Evolutionary conservation across 1,140 invertebrate genomes (phyloP).

Genomic region (Nephila pilipes): DNA sequence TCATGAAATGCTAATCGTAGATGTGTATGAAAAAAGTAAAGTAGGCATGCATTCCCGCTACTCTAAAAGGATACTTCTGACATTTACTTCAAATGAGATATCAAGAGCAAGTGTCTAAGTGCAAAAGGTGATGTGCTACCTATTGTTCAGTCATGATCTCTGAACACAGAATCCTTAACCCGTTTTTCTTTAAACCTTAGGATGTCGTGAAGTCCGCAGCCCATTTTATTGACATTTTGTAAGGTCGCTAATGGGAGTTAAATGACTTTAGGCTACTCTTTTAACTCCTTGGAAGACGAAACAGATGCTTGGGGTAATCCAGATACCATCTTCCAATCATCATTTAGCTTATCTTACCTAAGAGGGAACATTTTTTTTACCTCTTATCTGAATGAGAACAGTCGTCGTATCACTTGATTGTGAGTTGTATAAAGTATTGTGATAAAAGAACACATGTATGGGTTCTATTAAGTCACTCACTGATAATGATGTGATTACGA

Average conservation of each 20-base stretch:
- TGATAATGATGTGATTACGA: not conserved
- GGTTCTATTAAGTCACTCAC: not conserved
- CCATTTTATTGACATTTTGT: constrained; percentile 72
- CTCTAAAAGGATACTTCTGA: constrained; percentile 7
- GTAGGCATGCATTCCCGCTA: not conserved
- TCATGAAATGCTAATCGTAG: constrained; percentile 28
- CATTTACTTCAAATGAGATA: constrained; percentile 45
- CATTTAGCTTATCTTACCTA: not conserved
- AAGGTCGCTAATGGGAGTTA: constrained; percentile 60
- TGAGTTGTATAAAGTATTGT: not conserved
- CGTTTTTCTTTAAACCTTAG: not conserved
- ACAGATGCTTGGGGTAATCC: not conserved
- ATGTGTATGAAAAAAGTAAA: constrained; percentile 7
- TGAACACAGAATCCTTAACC: constrained; percentile 46
- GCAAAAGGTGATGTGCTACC: constrained; percentile 43
- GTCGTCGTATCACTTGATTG: not conserved
- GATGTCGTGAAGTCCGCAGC: constrained; percentile 64
- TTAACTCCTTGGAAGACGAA: too few relatives aligned
- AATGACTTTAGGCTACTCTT: constrained; percentile 41
- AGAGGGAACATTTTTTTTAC: not conserved
- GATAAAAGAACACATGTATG: not conserved
- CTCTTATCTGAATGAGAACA: not conserved
- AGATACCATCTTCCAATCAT: constrained; percentile 12
- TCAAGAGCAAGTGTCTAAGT: constrained; percentile 40
- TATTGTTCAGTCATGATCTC: constrained; percentile 60